Conservation (phyloP, 1,140 invertebrate genomes). For the Hylaeus volcanicus region DNA sequence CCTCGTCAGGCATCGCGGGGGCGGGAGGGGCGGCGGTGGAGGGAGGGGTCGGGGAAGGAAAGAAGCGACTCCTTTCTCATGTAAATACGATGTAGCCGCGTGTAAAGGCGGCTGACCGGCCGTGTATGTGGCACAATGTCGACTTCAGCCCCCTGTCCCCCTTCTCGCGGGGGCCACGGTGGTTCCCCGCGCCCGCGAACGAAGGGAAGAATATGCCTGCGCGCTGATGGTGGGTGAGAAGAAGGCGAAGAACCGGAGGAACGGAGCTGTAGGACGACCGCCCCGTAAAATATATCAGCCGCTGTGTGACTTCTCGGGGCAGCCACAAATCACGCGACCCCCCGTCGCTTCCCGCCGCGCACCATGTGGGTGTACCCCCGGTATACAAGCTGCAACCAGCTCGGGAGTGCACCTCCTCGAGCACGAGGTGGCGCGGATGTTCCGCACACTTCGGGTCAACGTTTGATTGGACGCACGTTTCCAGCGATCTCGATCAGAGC, state of each 20-base stretch:
- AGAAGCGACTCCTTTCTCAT: slow-evolving; percentile 79
- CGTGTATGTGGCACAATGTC: slow-evolving; percentile 77
- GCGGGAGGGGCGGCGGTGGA: slow-evolving; percentile 32
- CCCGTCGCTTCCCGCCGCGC: slow-evolving; percentile 73
- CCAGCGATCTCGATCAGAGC: too few relatives aligned
- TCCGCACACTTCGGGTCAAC: slow-evolving; percentile 19
- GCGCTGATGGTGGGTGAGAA: slow-evolving; percentile 55
- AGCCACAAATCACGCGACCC: slow-evolving; percentile 80
- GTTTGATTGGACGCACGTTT: slow-evolving; percentile 18
- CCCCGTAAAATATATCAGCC: slow-evolving; percentile 81
- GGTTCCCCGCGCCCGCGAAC: slow-evolving; percentile 9
- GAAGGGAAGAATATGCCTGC: slow-evolving; percentile 12
- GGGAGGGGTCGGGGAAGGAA: slow-evolving; percentile 39
- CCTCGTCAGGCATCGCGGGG: slow-evolving; percentile 58
- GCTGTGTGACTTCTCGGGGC: slow-evolving; percentile 80
- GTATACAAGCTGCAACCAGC: slow-evolving; percentile 56
- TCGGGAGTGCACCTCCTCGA: slow-evolving; percentile 39
- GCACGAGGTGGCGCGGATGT: not conserved
- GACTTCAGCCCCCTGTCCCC: slow-evolving; percentile 58
- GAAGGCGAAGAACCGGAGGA: slow-evolving; percentile 30
- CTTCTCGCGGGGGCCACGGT: slow-evolving; percentile 51
- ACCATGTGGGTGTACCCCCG: slow-evolving; percentile 76
- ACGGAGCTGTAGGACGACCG: slow-evolving; percentile 49
- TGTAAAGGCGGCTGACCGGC: slow-evolving; percentile 78
- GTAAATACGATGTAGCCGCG: slow-evolving; percentile 80